Conservation (phyloP, 92 coral and sea anemone genomes). For the Heteractis magnifica region DNA sequence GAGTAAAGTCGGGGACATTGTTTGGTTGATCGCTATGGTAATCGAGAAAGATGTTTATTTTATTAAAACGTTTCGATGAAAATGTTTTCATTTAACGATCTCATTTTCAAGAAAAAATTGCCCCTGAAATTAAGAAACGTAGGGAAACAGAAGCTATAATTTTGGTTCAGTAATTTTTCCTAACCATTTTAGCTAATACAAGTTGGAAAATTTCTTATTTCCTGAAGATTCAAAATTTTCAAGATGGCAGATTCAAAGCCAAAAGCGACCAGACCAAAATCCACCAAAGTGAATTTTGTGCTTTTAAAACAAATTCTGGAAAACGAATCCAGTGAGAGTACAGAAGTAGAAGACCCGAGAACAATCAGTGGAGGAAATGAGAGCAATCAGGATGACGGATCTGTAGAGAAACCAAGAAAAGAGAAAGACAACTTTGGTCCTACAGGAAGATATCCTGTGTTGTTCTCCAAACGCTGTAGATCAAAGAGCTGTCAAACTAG, state of each 20-base stretch:
- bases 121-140: background rate
- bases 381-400: constrained; percentile 1
- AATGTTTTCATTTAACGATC: background rate
- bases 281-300: constrained; percentile 63
- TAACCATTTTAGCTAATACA: background rate
- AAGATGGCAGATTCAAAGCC: constrained; percentile 50
- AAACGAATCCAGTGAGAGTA: constrained; percentile 40
- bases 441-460: constrained; percentile 68
- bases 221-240: background rate
- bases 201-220: background rate
- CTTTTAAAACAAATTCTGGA: constrained; percentile 77
- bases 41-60: constrained; percentile 11
- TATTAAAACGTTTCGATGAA: background rate
- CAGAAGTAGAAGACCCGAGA: constrained; percentile 22
- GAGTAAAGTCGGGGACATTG: constrained; percentile 9
- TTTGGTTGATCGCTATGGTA: constrained; percentile 35
- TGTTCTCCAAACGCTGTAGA: constrained; percentile 49
- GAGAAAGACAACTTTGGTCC: constrained; percentile 47
- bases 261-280: constrained; percentile 1
- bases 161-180: background rate
- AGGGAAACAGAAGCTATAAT: background rate
- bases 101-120: constrained; percentile 5
- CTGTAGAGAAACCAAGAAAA: constrained; percentile 15
- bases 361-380: background rate
- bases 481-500: constrained; percentile 78